Conservation (phyloP, 2,113 vertebrate genomes). For the Myxocyprinus asiaticus region DNA sequence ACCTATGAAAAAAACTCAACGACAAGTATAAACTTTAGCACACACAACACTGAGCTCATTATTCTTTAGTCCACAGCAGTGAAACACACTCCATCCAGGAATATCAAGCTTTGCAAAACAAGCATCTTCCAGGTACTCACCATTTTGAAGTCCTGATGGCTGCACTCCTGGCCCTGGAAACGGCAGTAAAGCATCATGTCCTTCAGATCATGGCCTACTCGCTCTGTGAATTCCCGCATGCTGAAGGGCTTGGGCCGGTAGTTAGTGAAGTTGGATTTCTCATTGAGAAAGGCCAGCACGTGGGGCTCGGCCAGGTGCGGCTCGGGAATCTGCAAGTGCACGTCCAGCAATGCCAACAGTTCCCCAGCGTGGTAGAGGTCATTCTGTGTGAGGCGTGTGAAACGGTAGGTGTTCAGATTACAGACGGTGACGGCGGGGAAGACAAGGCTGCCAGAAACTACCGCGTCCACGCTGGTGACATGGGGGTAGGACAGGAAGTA, state of each 20-base stretch:
- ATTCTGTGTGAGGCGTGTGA: slow-evolving; percentile 90
- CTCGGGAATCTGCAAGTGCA: slow-evolving; percentile 89
- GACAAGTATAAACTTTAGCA: too few relatives aligned
- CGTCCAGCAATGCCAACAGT: slow-evolving; percentile 90
- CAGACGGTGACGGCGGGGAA: slow-evolving; percentile 96
- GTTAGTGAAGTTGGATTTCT: slow-evolving; percentile 91
- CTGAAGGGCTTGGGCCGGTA: slow-evolving; percentile 92
- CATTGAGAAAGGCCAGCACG: slow-evolving; percentile 83
- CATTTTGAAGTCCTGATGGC: slow-evolving; percentile 90
- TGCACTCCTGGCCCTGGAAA: slow-evolving; percentile 93
- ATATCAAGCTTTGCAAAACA: slow-evolving; percentile 26
- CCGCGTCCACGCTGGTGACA: slow-evolving; percentile 91
- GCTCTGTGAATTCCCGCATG: slow-evolving; percentile 95
- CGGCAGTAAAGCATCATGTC: slow-evolving; percentile 99
- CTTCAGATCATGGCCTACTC: slow-evolving; percentile 92
- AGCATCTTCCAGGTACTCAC: slow-evolving; percentile 79
- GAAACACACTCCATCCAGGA: too few relatives aligned
- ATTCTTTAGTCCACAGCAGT: neutral
- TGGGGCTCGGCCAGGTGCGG: slow-evolving; percentile 89
- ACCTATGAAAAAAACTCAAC: neutral
- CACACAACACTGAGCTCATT: neutral
- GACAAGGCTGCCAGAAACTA: slow-evolving; percentile 88
- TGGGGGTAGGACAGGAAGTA: slow-evolving; percentile 97
- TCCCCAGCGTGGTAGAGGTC: slow-evolving; percentile 97
- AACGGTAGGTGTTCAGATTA: slow-evolving; percentile 94